Evolutionary conservation across 2,888 invertebrate genomes (phyloP).

Genomic region (Lasioglossum zephyrum): DNA sequence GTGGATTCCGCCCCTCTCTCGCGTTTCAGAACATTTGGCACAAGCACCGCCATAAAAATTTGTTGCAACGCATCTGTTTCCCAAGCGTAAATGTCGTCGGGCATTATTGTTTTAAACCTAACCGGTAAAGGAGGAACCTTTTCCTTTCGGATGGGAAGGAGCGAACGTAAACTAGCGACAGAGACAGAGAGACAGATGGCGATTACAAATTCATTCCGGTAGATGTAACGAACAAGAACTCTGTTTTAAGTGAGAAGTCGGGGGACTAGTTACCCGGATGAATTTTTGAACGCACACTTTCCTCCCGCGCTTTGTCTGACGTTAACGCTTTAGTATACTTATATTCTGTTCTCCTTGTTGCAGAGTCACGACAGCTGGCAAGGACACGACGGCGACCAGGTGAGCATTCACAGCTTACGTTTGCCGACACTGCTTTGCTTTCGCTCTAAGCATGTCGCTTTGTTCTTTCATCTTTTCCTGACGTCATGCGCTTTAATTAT

Average conservation of each 20-base stretch:
- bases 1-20: constrained; percentile 22
- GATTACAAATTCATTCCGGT: constrained; percentile 4
- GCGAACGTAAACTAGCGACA: neutral
- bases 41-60: constrained; percentile 9
- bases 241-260: neutral
- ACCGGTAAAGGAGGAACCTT: neutral
- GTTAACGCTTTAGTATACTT: constrained; percentile 27
- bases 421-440: constrained; percentile 48
- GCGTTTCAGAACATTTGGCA: constrained; percentile 48
- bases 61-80: neutral
- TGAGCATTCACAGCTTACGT: constrained; percentile 74
- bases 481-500: constrained; percentile 17
- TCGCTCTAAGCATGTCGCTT: constrained; percentile 36
- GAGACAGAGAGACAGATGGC: neutral
- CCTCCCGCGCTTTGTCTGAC: neutral
- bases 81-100: neutral
- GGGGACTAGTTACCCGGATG: neutral
- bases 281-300: constrained; percentile 1
- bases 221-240: constrained; percentile 15
- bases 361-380: constrained; percentile 88
- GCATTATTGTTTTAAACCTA: neutral
- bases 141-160: neutral
- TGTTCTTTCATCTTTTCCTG: constrained; percentile 31
- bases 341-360: constrained; percentile 80
- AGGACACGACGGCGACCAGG: constrained; percentile 87